Evolutionary conservation across 2,888 invertebrate species (phyloP).

Genomic region (Hypselothyrea guttata): DNA sequence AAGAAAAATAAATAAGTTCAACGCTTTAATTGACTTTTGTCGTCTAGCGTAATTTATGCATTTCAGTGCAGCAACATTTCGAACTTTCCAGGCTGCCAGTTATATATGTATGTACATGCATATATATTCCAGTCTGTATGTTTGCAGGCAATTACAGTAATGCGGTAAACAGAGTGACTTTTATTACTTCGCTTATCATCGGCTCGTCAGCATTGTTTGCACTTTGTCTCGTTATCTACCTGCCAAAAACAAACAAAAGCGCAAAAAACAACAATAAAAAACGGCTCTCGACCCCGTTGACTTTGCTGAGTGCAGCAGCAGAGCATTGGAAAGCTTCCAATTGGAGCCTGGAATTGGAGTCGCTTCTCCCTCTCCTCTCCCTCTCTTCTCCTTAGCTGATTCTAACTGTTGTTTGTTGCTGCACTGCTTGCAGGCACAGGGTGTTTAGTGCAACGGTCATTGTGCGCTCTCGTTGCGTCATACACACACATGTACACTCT

Average conservation of each 20-base stretch:
- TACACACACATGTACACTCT: constrained; percentile 5
- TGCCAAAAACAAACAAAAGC: constrained; percentile 39
- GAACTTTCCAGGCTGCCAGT: constrained; percentile 38
- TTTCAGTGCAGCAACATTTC: constrained; percentile 9
- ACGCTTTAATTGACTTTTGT: constrained; percentile 8
- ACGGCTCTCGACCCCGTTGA: constrained; percentile 30
- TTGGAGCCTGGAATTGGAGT: constrained; percentile 3
- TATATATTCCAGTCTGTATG: not conserved
- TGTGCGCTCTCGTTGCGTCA: constrained; percentile 42
- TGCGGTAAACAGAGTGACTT: constrained; percentile 35
- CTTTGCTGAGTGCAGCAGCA: too few species aligned
- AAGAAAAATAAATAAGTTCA: constrained; percentile 13
- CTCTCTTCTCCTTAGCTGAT: constrained; percentile 6
- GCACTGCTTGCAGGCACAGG: not conserved
- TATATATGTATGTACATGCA: constrained; percentile 16
- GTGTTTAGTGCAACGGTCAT: constrained; percentile 12
- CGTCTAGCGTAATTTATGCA: constrained; percentile 24
- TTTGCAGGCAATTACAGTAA: constrained; percentile 34
- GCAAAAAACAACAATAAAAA: constrained; percentile 11
- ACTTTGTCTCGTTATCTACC: constrained; percentile 37
- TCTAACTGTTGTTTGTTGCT: constrained; percentile 5
- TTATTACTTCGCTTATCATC: constrained; percentile 37
- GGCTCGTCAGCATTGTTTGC: constrained; percentile 42
- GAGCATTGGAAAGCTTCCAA: not conserved
- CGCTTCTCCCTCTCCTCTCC: constrained; percentile 33